phyloP scores from a whole-genome alignment of 2,113 vertebrate species.

The Rhea pennata region DNA sequence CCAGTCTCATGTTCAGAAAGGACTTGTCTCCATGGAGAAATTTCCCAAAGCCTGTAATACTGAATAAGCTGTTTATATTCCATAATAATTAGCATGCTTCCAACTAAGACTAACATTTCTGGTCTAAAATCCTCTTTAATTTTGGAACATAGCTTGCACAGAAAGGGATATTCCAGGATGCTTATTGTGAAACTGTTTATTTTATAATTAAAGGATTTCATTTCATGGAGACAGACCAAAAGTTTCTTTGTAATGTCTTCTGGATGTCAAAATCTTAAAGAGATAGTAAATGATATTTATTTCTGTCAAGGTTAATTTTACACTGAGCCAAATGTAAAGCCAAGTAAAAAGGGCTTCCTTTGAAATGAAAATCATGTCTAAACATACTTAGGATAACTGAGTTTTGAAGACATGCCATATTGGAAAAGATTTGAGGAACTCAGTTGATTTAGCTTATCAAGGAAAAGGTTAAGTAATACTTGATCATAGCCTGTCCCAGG shows the following conservation, averaged over 20 bases:
- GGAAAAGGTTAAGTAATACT: not conserved
- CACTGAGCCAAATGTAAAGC: not conserved
- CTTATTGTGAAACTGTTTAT: constrained; percentile 27
- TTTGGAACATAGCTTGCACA: not conserved
- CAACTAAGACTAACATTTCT: not conserved
- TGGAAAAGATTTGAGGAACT: not conserved
- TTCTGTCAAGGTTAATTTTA: not conserved
- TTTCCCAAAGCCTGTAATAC: not conserved
- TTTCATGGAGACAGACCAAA: not conserved
- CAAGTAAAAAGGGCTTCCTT: not conserved
- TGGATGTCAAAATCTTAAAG: not conserved
- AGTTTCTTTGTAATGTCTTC: not conserved
- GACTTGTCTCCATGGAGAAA: not conserved
- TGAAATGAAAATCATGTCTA: not conserved
- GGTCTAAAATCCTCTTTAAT: not conserved
- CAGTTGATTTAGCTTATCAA: not conserved
- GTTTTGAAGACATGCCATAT: not conserved
- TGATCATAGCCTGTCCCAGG: not conserved
- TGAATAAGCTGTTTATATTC: constrained; percentile 37
- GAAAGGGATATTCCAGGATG: not conserved
- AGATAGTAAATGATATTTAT: not conserved
- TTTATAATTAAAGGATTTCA: not conserved
- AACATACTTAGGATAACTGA: not conserved
- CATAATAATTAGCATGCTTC: not conserved
- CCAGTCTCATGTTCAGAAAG: not conserved